phyloP scores from a whole-genome alignment of 2,888 invertebrate species.

The Brachyopa scutellaris region DNA sequence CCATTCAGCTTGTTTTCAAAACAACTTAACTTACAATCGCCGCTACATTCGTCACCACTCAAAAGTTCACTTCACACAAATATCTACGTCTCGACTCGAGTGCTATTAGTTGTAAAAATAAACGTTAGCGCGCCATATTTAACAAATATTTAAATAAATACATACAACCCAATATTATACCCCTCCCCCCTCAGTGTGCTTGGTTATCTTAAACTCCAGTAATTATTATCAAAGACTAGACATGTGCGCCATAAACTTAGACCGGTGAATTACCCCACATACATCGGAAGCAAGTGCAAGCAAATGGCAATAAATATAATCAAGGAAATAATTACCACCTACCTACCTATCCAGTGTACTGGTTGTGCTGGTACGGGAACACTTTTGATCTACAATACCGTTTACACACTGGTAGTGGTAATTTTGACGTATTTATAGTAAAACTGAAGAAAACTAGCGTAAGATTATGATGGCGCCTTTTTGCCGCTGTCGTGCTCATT shows the following conservation, averaged over 20 bases:
- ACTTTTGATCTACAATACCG: too few species aligned
- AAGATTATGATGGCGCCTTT: constrained; percentile 49
- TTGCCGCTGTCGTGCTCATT: constrained; percentile 56
- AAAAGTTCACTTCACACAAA: constrained; percentile 30
- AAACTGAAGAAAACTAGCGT: neutral
- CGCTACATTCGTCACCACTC: neutral
- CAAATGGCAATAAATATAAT: constrained; percentile 1
- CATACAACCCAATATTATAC: too few species aligned
- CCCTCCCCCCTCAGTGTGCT: too few species aligned
- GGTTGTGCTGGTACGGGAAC: too few species aligned
- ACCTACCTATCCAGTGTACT: too few species aligned
- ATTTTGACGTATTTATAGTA: constrained; percentile 28
- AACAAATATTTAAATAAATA: constrained; percentile 53
- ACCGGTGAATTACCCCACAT: constrained; percentile 49
- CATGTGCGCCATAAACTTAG: constrained; percentile 44
- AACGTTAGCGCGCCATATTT: constrained; percentile 49
- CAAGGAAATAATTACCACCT: constrained; percentile 19
- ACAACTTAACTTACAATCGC: neutral
- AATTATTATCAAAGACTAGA: constrained; percentile 33
- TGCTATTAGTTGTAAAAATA: constrained; percentile 33
- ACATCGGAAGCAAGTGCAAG: neutral
- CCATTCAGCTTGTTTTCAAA: neutral
- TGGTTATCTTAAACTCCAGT: constrained; percentile 43
- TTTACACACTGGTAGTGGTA: constrained; percentile 4
- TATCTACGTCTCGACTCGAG: neutral